These are phyloP conservation scores for Diplazon laetatorius DNA, from an alignment of 2,888 invertebrate species.

Conservation along the genomic window DNA sequence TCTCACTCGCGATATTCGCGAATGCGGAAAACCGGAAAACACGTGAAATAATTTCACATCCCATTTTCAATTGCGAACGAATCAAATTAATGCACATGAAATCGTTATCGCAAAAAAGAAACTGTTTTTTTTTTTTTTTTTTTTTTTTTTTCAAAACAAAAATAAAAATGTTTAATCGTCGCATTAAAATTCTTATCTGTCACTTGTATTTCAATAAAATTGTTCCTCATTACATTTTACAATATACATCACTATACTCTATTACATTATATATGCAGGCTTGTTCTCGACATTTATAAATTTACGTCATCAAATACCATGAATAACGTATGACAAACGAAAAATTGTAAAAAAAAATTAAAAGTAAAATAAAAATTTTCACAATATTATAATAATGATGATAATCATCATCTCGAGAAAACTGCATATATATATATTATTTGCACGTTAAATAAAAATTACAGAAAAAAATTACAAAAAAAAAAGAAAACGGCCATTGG, in stretches of 20 bases:
- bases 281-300: slow-evolving; percentile 63
- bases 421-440: slow-evolving; percentile 54
- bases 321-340: slow-evolving; percentile 33
- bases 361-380: slow-evolving; percentile 29
- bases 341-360: slow-evolving; percentile 5
- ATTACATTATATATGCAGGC: slow-evolving; percentile 69
- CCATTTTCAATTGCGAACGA: no score
- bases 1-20: slow-evolving; percentile 55
- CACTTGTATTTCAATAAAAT: slow-evolving; percentile 68
- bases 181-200: slow-evolving; percentile 62
- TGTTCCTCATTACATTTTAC: slow-evolving; percentile 66
- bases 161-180: slow-evolving; percentile 39
- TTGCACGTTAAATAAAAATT: slow-evolving; percentile 50
- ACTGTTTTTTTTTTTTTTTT: no score
- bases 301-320: slow-evolving; percentile 58
- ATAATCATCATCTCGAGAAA: slow-evolving; percentile 36
- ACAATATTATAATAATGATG: slow-evolving; percentile 16
- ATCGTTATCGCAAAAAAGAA: no score
- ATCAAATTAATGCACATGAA: no score
- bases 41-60: no score
- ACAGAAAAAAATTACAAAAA: slow-evolving; percentile 27
- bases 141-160: no score
- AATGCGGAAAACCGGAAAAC: slow-evolving; percentile 36
- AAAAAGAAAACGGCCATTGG: slow-evolving; percentile 46
- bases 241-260: slow-evolving; percentile 68